These are phyloP conservation scores for Aporrectodea caliginosa DNA, from an alignment of 1,140 invertebrate species.

Conservation along the genomic window DNA sequence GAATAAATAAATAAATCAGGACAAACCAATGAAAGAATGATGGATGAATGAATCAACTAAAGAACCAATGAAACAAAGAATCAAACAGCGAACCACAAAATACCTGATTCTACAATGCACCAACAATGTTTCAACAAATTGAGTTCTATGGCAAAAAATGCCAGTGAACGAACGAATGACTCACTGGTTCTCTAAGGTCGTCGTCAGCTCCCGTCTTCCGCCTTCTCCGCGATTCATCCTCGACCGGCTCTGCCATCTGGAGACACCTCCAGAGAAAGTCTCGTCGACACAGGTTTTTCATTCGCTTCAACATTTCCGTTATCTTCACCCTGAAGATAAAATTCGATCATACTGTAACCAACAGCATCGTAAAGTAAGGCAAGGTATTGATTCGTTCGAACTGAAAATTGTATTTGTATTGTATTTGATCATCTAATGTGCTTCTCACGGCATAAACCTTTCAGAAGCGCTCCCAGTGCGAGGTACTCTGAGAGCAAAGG, in stretches of 20 bases:
- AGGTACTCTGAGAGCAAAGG: too few species aligned
- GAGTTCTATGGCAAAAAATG: not conserved
- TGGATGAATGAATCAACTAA: too few species aligned
- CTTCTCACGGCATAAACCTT: not conserved
- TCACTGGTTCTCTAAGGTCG: slow-evolving; percentile 21
- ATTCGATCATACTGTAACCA: too few species aligned
- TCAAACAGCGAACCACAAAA: too few species aligned
- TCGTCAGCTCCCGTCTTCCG: slow-evolving; percentile 38
- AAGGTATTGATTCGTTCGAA: too few species aligned
- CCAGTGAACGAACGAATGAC: not conserved
- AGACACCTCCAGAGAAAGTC: slow-evolving; percentile 71
- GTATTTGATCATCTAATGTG: too few species aligned
- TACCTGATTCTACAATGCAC: not conserved
- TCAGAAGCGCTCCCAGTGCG: too few species aligned
- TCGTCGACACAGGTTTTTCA: slow-evolving; percentile 69
- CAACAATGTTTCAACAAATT: not conserved
- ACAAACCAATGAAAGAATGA: not conserved
- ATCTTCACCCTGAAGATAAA: slow-evolving; percentile 17
- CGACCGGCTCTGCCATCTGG: slow-evolving; percentile 52
- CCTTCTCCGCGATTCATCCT: slow-evolving; percentile 39
- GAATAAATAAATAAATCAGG: not conserved
- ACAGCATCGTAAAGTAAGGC: too few species aligned
- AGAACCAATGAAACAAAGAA: too few species aligned
- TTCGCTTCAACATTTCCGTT: slow-evolving; percentile 60
- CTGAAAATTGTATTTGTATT: too few species aligned